Conservation (phyloP, 2,888 invertebrate genomes). For the Hydrotaea cyrtoneurina region DNA sequence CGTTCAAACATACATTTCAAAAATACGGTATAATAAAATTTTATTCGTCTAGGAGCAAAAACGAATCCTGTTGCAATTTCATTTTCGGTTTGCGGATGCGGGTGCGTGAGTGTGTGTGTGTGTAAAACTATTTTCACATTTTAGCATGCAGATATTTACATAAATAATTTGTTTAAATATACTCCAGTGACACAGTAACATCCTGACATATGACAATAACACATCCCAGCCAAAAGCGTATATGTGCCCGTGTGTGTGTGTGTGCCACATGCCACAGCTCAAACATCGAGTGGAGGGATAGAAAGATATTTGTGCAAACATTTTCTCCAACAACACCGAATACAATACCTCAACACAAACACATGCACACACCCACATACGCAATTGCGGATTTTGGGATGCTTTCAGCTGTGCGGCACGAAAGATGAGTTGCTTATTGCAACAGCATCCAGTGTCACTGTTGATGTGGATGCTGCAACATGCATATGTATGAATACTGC, state of each 20-base stretch:
- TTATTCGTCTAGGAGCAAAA: constrained; percentile 19
- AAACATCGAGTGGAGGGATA: constrained; percentile 38
- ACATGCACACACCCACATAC: not conserved
- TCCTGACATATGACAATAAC: constrained; percentile 59
- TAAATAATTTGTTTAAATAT: constrained; percentile 66
- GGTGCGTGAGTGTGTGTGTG: constrained; percentile 30
- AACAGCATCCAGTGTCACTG: not conserved
- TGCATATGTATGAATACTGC: constrained; percentile 28
- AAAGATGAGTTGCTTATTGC: constrained; percentile 25
- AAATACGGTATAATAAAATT: constrained; percentile 33
- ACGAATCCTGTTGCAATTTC: constrained; percentile 40
- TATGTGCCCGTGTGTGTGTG: constrained; percentile 4
- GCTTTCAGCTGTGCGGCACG: constrained; percentile 29
- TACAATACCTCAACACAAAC: constrained; percentile 12
- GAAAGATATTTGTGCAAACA: constrained; percentile 26
- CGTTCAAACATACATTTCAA: no score
- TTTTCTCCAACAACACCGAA: constrained; percentile 63
- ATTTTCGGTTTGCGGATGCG: constrained; percentile 51
- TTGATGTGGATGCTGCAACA: constrained; percentile 1
- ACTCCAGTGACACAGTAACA: constrained; percentile 66
- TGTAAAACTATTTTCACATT: constrained; percentile 50
- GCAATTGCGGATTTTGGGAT: constrained; percentile 9
- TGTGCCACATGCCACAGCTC: constrained; percentile 44
- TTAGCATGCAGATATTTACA: constrained; percentile 55
- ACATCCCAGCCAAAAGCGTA: constrained; percentile 52